These are phyloP conservation scores for Antennarius striatus DNA, from an alignment of 2,113 vertebrate genomes.

Conservation along the genomic window DNA sequence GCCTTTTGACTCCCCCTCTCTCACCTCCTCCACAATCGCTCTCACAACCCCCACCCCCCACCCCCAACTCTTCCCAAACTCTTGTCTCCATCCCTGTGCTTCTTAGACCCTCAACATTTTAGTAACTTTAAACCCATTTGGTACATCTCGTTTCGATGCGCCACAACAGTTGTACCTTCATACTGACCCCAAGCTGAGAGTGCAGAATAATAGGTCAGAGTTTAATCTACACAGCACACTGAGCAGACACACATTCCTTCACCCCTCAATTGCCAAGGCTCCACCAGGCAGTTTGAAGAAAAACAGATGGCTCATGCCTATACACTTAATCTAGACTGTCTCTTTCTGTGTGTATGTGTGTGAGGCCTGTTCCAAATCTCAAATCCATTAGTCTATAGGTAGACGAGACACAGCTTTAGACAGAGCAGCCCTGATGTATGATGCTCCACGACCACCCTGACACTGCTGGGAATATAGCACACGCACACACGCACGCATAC, in stretches of 20 bases:
- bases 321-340: constrained; percentile 60
- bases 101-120: constrained; percentile 14
- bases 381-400: constrained; percentile 59
- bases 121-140: not conserved
- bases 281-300: constrained; percentile 66
- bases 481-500: constrained; percentile 20
- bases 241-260: constrained; percentile 77
- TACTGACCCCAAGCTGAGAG: constrained; percentile 37
- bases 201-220: constrained; percentile 41
- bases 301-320: constrained; percentile 71
- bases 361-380: constrained; percentile 61
- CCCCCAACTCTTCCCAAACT: constrained; percentile 6
- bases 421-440: constrained; percentile 53
- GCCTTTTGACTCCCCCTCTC: constrained; percentile 48
- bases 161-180: constrained; percentile 22
- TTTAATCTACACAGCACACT: constrained; percentile 72
- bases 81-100: constrained; percentile 27
- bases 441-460: constrained; percentile 44
- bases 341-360: constrained; percentile 3
- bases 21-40: constrained; percentile 29
- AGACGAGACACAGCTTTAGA: constrained; percentile 37
- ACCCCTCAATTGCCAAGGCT: constrained; percentile 50
- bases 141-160: constrained; percentile 2
- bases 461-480: constrained; percentile 21
- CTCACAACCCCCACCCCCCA: constrained; percentile 17